Conservation (phyloP, 2,113 vertebrate species). For the Salvelinus sp. region DNA sequence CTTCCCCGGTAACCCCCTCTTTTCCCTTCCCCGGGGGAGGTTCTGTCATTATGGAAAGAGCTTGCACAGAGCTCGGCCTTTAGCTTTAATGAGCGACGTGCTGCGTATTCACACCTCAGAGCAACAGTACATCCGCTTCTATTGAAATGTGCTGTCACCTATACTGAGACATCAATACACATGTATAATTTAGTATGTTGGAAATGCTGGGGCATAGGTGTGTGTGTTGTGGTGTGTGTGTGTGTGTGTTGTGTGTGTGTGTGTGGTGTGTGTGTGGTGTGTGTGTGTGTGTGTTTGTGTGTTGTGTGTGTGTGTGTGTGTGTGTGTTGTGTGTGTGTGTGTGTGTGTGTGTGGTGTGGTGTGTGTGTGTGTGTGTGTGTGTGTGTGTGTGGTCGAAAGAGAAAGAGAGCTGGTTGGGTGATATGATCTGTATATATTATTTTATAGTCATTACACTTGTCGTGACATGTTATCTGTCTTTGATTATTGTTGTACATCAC, state of each 20-base stretch:
- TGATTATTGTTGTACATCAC: background rate
- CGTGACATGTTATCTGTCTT: background rate
- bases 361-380: too few species aligned
- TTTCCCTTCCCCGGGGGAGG: constrained; percentile 36
- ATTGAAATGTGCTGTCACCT: background rate
- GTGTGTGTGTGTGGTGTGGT: too few species aligned
- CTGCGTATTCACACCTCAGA: background rate
- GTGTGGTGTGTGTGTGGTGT: too few species aligned
- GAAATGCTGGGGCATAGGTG: background rate
- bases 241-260: background rate
- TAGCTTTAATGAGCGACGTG: constrained; percentile 24
- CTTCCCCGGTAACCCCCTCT: constrained; percentile 3
- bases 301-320: too few species aligned
- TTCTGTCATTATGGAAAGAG: constrained; percentile 22
- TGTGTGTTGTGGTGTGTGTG: background rate
- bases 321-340: too few species aligned
- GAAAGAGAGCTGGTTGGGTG: too few species aligned
- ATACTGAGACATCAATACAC: background rate
- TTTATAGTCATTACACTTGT: background rate
- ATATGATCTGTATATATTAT: too few species aligned
- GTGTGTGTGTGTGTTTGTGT: too few species aligned
- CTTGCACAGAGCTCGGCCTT: constrained; percentile 39
- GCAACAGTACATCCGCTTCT: background rate
- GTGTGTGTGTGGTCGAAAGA: too few species aligned
- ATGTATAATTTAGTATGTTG: background rate